Evolutionary conservation across 2,888 invertebrate genomes (phyloP).

Genomic region (Andricus curvator): DNA sequence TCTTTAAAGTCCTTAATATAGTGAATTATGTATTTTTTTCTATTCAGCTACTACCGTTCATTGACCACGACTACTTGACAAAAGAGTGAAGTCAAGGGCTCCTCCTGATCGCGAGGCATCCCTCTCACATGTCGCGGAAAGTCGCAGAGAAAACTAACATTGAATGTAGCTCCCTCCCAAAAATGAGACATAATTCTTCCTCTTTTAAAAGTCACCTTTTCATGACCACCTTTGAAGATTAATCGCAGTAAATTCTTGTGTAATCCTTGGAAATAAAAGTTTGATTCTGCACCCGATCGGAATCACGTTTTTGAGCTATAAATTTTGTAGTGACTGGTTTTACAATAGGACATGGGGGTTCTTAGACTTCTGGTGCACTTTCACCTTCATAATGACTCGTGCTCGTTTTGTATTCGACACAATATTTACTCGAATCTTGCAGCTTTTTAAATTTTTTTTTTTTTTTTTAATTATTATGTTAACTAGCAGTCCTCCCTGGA

Average conservation of each 20-base stretch:
- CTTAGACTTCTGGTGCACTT: constrained; percentile 38
- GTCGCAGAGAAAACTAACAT: constrained; percentile 30
- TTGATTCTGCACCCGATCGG: constrained; percentile 34
- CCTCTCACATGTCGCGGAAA: constrained; percentile 17
- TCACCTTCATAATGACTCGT: constrained; percentile 6
- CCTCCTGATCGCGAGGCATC: constrained; percentile 14
- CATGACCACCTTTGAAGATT: constrained; percentile 36
- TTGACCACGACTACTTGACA: constrained; percentile 13
- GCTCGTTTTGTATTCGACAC: neutral
- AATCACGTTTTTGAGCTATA: constrained; percentile 34
- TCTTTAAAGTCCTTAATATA: neutral
- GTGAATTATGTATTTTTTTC: neutral
- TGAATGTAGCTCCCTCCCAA: constrained; percentile 27
- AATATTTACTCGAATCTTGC: neutral
- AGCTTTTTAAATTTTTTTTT: neutral
- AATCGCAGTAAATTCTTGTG: constrained; percentile 39
- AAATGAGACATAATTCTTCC: constrained; percentile 37
- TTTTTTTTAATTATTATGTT: no score
- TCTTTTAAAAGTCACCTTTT: constrained; percentile 8
- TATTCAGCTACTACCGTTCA: neutral
- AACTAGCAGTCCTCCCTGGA: no score
- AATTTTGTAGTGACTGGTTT: constrained; percentile 34
- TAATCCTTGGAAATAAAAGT: constrained; percentile 38
- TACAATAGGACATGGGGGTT: constrained; percentile 42
- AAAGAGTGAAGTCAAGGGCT: constrained; percentile 28